Percentiles rank a stretch among this genome's conserved stretches.
Conservation (phyloP, 2,888 invertebrate species). For the Palloptera scutellata region DNA sequence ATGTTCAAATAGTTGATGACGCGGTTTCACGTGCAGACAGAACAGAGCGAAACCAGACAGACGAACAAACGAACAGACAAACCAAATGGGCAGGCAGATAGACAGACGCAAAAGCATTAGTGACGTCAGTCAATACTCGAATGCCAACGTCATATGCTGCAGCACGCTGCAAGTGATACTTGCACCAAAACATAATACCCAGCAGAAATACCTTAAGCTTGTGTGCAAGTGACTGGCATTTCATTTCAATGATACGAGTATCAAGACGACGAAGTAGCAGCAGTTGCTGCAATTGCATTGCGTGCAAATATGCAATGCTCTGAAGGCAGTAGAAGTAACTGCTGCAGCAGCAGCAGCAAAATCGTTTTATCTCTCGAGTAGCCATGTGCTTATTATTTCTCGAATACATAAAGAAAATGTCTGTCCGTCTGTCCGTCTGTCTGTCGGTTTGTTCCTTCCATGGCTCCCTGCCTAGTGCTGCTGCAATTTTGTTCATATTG, state of each 20-base stretch:
- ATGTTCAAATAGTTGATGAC: slow-evolving; percentile 29
- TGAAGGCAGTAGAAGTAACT: too few species aligned
- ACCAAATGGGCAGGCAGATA: not conserved
- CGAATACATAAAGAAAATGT: too few species aligned
- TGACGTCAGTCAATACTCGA: slow-evolving; percentile 12
- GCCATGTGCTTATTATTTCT: too few species aligned
- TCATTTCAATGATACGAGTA: not conserved
- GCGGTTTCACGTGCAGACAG: slow-evolving; percentile 21
- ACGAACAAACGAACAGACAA: not conserved
- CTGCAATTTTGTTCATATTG: too few species aligned
- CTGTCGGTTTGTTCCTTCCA: too few species aligned
- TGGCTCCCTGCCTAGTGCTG: too few species aligned
- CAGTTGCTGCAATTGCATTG: too few species aligned
- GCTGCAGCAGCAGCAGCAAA: too few species aligned
- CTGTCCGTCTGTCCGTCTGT: too few species aligned
- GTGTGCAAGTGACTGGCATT: too few species aligned
- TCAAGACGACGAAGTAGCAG: not conserved
- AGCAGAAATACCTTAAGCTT: not conserved
- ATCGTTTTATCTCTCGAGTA: too few species aligned
- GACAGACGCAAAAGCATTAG: slow-evolving; percentile 4
- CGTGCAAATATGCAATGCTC: too few species aligned
- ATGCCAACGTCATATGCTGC: not conserved
- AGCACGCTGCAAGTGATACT: not conserved
- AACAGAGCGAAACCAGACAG: slow-evolving; percentile 3
- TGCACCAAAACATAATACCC: not conserved